A percentile compares a stretch with the other conserved stretches of the same genome.
phyloP scores from a whole-genome alignment of 2,113 vertebrate genomes.

The Mungos mungo region DNA sequence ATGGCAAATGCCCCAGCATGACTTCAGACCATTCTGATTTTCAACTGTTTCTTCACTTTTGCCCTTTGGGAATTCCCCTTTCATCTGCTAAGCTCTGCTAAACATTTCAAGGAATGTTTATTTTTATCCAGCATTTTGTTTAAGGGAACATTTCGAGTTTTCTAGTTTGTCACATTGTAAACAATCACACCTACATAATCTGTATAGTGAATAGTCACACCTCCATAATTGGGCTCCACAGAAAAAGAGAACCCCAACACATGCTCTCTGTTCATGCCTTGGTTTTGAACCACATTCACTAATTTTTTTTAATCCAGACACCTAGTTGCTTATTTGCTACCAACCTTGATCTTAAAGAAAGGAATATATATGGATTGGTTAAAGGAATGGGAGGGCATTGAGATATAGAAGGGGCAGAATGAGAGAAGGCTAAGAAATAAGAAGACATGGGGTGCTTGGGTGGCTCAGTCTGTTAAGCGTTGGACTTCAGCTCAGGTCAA shows the following conservation, averaged over 20 bases:
- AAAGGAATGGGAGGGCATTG: background rate
- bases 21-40: background rate
- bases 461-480: no score
- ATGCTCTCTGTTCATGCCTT: background rate
- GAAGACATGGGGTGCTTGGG: background rate
- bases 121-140: background rate
- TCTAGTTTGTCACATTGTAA: background rate
- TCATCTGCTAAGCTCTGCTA: background rate
- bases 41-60: background rate
- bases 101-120: background rate
- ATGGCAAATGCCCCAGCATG: background rate
- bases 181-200: background rate
- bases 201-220: background rate
- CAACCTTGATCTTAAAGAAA: background rate
- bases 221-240: background rate
- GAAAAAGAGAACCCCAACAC: background rate
- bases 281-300: background rate
- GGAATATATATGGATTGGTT: background rate
- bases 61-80: background rate
- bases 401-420: background rate
- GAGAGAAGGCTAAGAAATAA: background rate
- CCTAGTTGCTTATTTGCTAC: background rate
- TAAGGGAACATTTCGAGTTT: background rate
- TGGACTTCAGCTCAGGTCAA: no score
- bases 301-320: background rate